phyloP scores from a whole-genome alignment of 2,888 invertebrate genomes.

The Rhagonycha lutea region DNA sequence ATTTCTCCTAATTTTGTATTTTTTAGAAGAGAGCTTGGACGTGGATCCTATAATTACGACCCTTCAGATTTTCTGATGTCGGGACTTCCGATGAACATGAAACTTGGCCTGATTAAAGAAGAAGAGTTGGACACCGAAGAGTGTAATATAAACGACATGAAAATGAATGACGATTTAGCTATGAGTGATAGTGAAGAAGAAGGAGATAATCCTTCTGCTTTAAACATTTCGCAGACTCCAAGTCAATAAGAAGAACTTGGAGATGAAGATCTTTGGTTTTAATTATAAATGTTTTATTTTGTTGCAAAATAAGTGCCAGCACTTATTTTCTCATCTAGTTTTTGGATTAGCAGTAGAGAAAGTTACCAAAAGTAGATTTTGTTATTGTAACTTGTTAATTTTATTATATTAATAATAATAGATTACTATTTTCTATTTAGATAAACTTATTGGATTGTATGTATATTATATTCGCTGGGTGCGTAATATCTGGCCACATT shows the following conservation, averaged over 20 bases:
- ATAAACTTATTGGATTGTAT: background rate
- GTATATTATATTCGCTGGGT: too few relatives aligned
- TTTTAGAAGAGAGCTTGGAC: constrained; percentile 71
- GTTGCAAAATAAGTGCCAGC: background rate
- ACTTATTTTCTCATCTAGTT: background rate
- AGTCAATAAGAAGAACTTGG: constrained; percentile 60
- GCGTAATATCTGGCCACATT: too few relatives aligned
- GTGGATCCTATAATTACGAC: constrained; percentile 84
- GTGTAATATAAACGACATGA: constrained; percentile 56
- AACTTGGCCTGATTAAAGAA: constrained; percentile 37
- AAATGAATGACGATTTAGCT: constrained; percentile 74
- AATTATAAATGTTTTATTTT: constrained; percentile 37
- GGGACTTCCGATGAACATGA: constrained; percentile 48
- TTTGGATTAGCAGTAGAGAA: too few relatives aligned
- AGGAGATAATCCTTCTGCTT: constrained; percentile 31
- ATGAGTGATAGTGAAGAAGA: constrained; percentile 80
- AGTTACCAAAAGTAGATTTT: background rate
- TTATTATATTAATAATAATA: background rate
- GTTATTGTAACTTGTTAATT: background rate
- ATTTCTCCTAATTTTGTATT: constrained; percentile 23
- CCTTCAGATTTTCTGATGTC: constrained; percentile 81
- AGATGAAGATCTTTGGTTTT: constrained; percentile 65
- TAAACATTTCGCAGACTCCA: constrained; percentile 38
- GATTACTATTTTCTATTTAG: too few relatives aligned
- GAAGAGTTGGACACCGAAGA: constrained; percentile 38